These are phyloP conservation scores for Reticulitermes speratus DNA, from an alignment of 1,140 invertebrate species.

Conservation along the genomic window DNA sequence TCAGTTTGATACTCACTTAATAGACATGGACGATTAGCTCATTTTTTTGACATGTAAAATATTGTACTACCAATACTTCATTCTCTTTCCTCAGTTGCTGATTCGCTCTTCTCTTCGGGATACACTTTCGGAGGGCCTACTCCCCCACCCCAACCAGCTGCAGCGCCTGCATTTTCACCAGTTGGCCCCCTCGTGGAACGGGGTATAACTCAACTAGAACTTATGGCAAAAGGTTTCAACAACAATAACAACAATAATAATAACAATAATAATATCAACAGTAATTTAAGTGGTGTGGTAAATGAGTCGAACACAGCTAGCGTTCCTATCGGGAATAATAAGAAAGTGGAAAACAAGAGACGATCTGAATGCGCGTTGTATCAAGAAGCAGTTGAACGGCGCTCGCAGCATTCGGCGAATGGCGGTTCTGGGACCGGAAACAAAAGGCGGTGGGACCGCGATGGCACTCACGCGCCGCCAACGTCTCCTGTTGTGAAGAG, in stretches of 20 bases:
- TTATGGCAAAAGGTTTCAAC: constrained; percentile 34
- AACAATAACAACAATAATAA: constrained; percentile 30
- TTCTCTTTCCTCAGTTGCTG: constrained; percentile 23
- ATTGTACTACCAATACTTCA: neutral
- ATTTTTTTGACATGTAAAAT: no score
- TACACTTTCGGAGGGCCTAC: constrained; percentile 29
- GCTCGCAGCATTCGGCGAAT: neutral
- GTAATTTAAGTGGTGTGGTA: neutral
- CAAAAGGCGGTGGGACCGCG: constrained; percentile 26
- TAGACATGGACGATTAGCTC: neutral
- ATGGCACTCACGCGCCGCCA: neutral
- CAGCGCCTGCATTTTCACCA: constrained; percentile 11
- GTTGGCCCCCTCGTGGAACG: constrained; percentile 24
- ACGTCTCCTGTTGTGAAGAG: constrained; percentile 24
- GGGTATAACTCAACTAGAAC: constrained; percentile 34
- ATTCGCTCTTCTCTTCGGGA: constrained; percentile 29
- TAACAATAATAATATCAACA: constrained; percentile 31
- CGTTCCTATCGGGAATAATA: neutral
- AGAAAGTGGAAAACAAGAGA: constrained; percentile 26
- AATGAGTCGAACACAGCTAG: neutral
- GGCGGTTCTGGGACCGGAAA: neutral
- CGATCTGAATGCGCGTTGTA: constrained; percentile 18
- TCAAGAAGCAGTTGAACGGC: neutral
- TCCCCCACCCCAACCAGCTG: constrained; percentile 20
- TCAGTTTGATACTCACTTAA: no score